These are phyloP conservation scores for Volucella bombylans DNA, from an alignment of 2,888 invertebrate species.

Conservation along the genomic window DNA sequence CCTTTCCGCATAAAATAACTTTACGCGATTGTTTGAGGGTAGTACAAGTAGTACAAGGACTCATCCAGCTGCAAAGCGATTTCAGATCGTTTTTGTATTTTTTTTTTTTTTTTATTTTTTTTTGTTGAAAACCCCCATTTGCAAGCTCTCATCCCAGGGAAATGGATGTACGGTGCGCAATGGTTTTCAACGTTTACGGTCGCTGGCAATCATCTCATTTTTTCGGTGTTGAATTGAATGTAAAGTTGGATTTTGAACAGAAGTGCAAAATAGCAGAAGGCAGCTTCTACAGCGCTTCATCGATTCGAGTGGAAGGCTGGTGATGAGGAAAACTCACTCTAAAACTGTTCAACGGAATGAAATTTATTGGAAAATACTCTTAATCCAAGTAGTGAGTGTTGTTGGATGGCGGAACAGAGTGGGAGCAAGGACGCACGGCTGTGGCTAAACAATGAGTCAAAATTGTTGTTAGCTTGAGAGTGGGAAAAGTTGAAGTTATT, in stretches of 20 bases:
- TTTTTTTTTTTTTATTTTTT: conserved; percentile 8
- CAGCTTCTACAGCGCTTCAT: not conserved
- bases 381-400: conserved; percentile 16
- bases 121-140: not conserved
- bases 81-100: conserved; percentile 57
- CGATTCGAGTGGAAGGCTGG: not conserved
- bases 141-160: not conserved
- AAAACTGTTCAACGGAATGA: conserved; percentile 64
- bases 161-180: not conserved
- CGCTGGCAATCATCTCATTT: conserved; percentile 55
- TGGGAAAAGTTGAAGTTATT: conserved; percentile 51
- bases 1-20: conserved; percentile 65
- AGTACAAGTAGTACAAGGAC: conserved; percentile 55
- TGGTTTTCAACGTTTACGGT: conserved; percentile 50
- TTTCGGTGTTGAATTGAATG: conserved; percentile 70
- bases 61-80: conserved; percentile 66
- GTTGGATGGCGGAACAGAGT: not conserved
- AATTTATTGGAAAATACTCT: conserved; percentile 70
- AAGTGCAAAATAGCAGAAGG: conserved; percentile 48
- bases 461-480: conserved; percentile 56
- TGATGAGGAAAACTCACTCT: conserved; percentile 13
- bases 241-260: conserved; percentile 64
- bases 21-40: conserved; percentile 63
- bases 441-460: conserved; percentile 62
- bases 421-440: conserved; percentile 14